Percentiles rank a stretch among this genome's conserved stretches.
phyloP scores from a whole-genome alignment of 2,113 vertebrate species.

The Chaetodon trifascialis region DNA sequence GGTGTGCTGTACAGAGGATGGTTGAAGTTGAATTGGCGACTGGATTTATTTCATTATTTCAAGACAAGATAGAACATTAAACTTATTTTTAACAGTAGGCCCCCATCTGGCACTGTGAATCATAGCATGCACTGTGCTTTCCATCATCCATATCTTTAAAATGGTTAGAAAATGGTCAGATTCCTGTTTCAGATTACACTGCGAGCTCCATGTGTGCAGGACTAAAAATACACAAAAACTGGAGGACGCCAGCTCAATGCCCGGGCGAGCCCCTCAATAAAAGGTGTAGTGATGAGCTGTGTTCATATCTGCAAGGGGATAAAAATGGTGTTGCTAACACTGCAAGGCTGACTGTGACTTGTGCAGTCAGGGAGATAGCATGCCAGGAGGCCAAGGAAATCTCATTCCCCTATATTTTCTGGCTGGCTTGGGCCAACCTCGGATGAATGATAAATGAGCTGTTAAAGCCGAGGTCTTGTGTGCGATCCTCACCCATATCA shows the following conservation, averaged over 20 bases:
- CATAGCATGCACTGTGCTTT: background rate
- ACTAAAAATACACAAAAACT: slow-evolving; percentile 39
- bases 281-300: slow-evolving; percentile 40
- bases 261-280: slow-evolving; percentile 34
- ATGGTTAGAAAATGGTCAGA: slow-evolving; percentile 39
- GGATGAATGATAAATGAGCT: slow-evolving; percentile 76
- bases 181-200: slow-evolving; percentile 38
- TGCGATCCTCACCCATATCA: slow-evolving; percentile 50
- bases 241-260: slow-evolving; percentile 30
- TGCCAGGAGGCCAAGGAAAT: slow-evolving; percentile 70
- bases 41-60: slow-evolving; percentile 40
- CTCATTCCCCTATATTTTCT: slow-evolving; percentile 67
- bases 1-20: slow-evolving; percentile 1
- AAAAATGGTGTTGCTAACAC: slow-evolving; percentile 59
- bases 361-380: slow-evolving; percentile 47
- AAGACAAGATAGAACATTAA: slow-evolving; percentile 30
- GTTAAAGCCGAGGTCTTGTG: slow-evolving; percentile 52
- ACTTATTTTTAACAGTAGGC: slow-evolving; percentile 40
- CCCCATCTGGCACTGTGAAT: background rate
- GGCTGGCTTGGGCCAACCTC: slow-evolving; percentile 57
- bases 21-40: slow-evolving; percentile 32
- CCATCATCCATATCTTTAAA: slow-evolving; percentile 47
- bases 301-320: slow-evolving; percentile 58
- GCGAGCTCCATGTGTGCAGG: background rate
- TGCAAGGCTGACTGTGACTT: slow-evolving; percentile 47